These are phyloP conservation scores for Sminthurinus signatus DNA, from an alignment of 1,140 invertebrate genomes.

Conservation along the genomic window DNA sequence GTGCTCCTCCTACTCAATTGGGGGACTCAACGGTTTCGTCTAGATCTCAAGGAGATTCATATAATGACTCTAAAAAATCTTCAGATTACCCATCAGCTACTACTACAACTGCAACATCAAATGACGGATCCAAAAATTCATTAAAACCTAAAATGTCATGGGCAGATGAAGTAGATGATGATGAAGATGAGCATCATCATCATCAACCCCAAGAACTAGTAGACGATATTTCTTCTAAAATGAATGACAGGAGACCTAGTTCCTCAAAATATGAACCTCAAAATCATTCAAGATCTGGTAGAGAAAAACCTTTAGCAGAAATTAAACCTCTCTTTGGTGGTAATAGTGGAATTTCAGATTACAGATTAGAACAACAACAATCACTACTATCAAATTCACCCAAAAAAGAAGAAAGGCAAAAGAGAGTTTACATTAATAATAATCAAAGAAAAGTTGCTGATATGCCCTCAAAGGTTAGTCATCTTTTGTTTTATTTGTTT, in stretches of 20 bases:
- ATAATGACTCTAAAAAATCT: no score
- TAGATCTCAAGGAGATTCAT: no score
- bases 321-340: no score
- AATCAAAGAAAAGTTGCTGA: slow-evolving; percentile 36
- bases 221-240: neutral
- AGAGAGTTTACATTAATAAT: slow-evolving; percentile 21
- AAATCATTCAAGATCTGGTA: no score
- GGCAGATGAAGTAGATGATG: slow-evolving; percentile 39
- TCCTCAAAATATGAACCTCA: no score
- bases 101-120: no score
- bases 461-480: slow-evolving; percentile 27
- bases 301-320: no score
- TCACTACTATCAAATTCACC: neutral
- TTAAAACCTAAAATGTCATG: slow-evolving; percentile 21
- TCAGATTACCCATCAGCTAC: no score
- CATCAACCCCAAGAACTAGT: neutral
- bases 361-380: neutral
- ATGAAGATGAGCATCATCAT: slow-evolving; percentile 14
- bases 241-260: no score
- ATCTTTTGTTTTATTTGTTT: no score
- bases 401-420: slow-evolving; percentile 8
- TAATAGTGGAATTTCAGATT: neutral
- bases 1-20: no score
- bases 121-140: slow-evolving; percentile 13
- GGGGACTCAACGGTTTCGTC: no score